Conservation (phyloP, 2,113 vertebrate genomes). For the Trochalopteron elliotii region DNA sequence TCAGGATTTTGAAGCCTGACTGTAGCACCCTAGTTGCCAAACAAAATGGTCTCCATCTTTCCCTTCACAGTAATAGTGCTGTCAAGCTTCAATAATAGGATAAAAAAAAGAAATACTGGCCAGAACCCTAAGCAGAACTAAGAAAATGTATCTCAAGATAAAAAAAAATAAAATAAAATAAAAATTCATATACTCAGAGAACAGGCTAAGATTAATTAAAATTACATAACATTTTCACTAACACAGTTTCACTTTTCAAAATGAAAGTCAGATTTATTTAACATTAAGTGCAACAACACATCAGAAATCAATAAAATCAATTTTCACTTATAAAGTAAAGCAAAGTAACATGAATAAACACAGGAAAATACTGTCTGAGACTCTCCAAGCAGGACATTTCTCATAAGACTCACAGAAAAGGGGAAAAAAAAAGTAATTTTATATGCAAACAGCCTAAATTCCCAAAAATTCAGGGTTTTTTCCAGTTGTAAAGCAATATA, state of each 20-base stretch:
- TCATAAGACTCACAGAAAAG: slow-evolving; percentile 49
- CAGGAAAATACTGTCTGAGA: slow-evolving; percentile 54
- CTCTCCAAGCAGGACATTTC: slow-evolving; percentile 62
- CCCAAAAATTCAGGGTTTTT: slow-evolving; percentile 4
- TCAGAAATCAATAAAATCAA: slow-evolving; percentile 67
- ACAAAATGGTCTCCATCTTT: neutral
- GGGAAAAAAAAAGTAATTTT: neutral
- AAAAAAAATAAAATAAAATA: neutral
- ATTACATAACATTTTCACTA: slow-evolving; percentile 49
- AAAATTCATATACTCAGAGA: neutral
- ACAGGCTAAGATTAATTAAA: neutral
- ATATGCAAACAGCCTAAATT: slow-evolving; percentile 51
- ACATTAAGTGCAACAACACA: slow-evolving; percentile 64
- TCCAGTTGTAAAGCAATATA: slow-evolving; percentile 58
- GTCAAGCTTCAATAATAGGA: neutral
- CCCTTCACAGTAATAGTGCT: neutral
- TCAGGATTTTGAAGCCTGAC: neutral
- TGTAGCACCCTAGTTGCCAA: neutral
- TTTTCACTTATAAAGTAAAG: slow-evolving; percentile 64
- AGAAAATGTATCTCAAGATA: neutral
- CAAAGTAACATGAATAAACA: slow-evolving; percentile 66
- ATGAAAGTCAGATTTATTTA: slow-evolving; percentile 64
- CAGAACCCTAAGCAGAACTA: neutral
- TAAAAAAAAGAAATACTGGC: neutral
- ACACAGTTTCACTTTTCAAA: slow-evolving; percentile 61